phyloP scores from a whole-genome alignment of 2,888 invertebrate genomes.

The Metacarcinus magister region DNA sequence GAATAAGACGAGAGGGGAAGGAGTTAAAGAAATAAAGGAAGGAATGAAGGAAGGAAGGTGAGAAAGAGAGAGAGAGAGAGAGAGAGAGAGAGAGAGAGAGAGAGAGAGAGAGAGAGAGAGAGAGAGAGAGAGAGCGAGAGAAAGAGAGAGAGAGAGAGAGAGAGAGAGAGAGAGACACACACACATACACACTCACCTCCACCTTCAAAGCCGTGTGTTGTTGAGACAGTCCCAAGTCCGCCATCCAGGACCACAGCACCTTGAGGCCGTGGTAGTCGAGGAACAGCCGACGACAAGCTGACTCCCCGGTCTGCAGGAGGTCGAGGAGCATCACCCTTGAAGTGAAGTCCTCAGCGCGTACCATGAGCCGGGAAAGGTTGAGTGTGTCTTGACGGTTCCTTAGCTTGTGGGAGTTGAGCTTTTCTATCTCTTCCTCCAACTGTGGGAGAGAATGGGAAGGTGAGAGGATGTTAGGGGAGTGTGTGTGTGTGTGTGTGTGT shows the following conservation, averaged over 20 bases:
- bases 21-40: not conserved
- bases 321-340: conserved; percentile 90
- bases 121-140: not conserved
- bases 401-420: conserved; percentile 90
- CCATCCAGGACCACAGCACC: conserved; percentile 96
- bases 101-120: not conserved
- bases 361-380: conserved; percentile 95
- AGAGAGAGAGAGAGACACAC: no score
- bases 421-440: conserved; percentile 95
- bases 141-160: not conserved
- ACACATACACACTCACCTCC: conserved; percentile 64
- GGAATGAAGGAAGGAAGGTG: not conserved
- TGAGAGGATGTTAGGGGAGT: not conserved
- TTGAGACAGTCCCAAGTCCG: conserved; percentile 86
- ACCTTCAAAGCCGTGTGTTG: conserved; percentile 84
- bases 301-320: conserved; percentile 91
- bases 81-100: not conserved
- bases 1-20: not conserved
- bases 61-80: not conserved
- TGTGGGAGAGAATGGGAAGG: conserved; percentile 84
- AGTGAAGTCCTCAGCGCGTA: conserved; percentile 93
- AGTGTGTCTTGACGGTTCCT: conserved; percentile 96
- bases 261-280: conserved; percentile 95
- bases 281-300: conserved; percentile 90
- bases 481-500: not conserved